Percentiles rank a stretch among this genome's conserved stretches.
Conservation (phyloP, 2,797 vertebrate genomes). For the Chiroxiphia lanceolata region DNA sequence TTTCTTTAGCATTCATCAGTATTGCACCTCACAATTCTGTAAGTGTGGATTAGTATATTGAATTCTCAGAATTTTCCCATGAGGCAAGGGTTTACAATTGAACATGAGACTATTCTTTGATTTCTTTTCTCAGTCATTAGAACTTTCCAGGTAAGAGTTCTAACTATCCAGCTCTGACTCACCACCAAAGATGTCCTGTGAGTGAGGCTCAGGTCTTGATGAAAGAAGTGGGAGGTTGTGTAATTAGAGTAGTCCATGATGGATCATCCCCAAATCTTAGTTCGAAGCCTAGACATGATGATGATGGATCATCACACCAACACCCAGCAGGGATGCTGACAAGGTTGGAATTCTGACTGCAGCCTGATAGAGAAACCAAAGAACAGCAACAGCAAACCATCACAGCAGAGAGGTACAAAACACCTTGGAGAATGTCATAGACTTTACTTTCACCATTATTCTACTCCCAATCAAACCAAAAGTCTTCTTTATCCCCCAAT, state of each 20-base stretch:
- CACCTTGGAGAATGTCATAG: neutral
- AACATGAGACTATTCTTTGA: neutral
- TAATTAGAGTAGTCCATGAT: rapidly evolving
- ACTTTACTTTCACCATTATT: neutral
- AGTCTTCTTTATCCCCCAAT: neutral
- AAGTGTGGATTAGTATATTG: neutral
- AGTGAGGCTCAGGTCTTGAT: rapidly evolving
- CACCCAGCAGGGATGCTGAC: neutral
- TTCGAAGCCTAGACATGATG: no score
- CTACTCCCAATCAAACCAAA: neutral
- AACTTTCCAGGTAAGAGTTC: neutral
- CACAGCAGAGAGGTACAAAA: neutral
- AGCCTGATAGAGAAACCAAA: neutral
- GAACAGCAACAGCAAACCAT: neutral
- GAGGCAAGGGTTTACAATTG: neutral
- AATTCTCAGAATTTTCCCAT: neutral
- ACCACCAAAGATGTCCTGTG: neutral
- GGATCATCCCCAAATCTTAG: no score
- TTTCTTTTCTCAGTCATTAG: neutral
- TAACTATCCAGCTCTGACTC: neutral
- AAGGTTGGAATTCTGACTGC: neutral
- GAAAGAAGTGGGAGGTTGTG: neutral
- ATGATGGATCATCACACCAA: neutral
- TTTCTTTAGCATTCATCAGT: neutral
- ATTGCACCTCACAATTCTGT: neutral